phyloP scores from a whole-genome alignment of 2,113 vertebrate species.

The Pongo abelii region DNA sequence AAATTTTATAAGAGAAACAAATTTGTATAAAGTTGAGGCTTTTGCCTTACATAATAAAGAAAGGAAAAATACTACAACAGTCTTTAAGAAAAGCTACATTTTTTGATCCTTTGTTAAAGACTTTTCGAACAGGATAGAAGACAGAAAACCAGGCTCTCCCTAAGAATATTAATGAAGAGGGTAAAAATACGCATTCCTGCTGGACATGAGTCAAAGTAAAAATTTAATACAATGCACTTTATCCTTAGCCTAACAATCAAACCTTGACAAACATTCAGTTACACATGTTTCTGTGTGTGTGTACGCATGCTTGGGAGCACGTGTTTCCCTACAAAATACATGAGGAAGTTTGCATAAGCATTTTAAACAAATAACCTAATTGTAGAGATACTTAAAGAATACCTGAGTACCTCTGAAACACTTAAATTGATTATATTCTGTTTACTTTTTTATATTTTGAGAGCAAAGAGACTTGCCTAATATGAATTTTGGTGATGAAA shows the following conservation, averaged over 20 bases:
- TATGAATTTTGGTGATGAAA: background rate
- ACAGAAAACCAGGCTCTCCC: background rate
- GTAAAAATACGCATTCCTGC: background rate
- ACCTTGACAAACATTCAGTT: accelerated
- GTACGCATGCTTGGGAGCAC: accelerated
- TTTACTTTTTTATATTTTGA: background rate
- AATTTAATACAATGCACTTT: background rate
- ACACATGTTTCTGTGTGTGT: too few species aligned
- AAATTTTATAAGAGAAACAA: background rate
- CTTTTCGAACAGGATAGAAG: background rate
- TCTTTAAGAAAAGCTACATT: background rate
- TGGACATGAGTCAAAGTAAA: background rate
- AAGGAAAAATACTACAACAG: background rate
- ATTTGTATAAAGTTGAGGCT: background rate
- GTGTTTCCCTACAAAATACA: background rate
- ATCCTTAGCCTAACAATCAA: background rate
- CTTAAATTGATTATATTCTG: background rate
- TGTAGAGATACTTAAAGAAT: background rate
- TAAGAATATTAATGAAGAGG: background rate
- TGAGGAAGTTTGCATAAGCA: background rate
- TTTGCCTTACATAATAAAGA: background rate
- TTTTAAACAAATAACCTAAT: background rate
- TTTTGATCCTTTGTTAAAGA: background rate
- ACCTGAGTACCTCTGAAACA: background rate
- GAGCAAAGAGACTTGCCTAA: background rate